A percentile compares a stretch with the other conserved stretches of the same genome.
Evolutionary conservation across 2,888 invertebrate species (phyloP).

Genomic region (Cheilosia variabilis): DNA sequence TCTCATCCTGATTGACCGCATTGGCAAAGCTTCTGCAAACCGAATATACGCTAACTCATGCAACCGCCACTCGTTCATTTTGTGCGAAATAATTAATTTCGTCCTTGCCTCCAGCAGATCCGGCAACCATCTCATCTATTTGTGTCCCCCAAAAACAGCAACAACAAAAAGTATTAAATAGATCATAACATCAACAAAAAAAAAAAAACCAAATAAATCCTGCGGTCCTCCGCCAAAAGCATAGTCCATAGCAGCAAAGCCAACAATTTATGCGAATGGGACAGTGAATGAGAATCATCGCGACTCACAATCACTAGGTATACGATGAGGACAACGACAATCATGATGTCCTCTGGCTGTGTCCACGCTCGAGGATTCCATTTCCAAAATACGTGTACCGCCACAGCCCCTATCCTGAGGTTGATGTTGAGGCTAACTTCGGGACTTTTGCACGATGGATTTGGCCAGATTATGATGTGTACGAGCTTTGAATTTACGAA

Average conservation of each 20-base stretch:
- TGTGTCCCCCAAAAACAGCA: neutral
- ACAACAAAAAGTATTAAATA: slow-evolving; percentile 15
- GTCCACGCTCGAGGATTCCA: neutral
- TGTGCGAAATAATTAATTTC: slow-evolving; percentile 40
- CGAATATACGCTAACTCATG: neutral
- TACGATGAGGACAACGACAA: slow-evolving; percentile 34
- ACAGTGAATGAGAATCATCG: slow-evolving; percentile 60
- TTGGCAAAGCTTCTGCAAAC: neutral
- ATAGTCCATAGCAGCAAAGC: slow-evolving; percentile 30
- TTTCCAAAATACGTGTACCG: neutral
- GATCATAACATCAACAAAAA: slow-evolving; percentile 37
- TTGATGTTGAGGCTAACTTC: slow-evolving; percentile 64
- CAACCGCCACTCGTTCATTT: slow-evolving; percentile 35
- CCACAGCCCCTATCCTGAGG: neutral
- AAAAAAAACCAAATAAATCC: slow-evolving; percentile 46
- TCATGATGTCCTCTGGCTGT: slow-evolving; percentile 45
- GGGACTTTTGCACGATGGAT: slow-evolving; percentile 70
- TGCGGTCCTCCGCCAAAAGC: slow-evolving; percentile 51
- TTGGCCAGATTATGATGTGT: slow-evolving; percentile 71
- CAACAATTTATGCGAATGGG: slow-evolving; percentile 60
- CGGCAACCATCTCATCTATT: neutral
- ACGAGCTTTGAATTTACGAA: slow-evolving; percentile 66
- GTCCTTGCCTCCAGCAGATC: neutral
- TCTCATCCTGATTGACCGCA: neutral
- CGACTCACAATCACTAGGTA: slow-evolving; percentile 44